These are phyloP conservation scores for Dioctria linearis DNA, from an alignment of 2,888 invertebrate species.

Conservation along the genomic window DNA sequence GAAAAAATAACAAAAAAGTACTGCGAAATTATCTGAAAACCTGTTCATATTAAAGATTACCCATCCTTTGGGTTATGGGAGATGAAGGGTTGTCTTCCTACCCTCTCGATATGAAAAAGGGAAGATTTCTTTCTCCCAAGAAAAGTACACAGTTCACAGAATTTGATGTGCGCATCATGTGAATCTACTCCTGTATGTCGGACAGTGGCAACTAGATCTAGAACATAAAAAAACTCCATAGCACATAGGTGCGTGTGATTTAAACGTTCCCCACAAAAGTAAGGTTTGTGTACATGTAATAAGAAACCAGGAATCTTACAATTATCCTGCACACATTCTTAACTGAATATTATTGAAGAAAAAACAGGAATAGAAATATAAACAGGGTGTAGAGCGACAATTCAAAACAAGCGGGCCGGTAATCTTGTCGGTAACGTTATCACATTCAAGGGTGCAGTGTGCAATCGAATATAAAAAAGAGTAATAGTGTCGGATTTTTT, in stretches of 20 bases:
- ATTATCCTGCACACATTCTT: constrained; percentile 4
- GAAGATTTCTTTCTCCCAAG: constrained; percentile 37
- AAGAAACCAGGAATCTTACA: constrained; percentile 25
- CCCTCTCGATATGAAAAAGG: constrained; percentile 36
- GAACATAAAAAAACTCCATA: constrained; percentile 4
- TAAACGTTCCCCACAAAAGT: constrained; percentile 32
- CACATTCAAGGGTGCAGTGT: constrained; percentile 28
- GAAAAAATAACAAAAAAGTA: constrained; percentile 25
- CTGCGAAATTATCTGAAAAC: constrained; percentile 22
- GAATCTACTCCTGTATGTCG: constrained; percentile 10
- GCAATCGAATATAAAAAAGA: constrained; percentile 20
- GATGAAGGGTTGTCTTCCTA: constrained; percentile 26
- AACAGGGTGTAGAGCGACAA: neutral
- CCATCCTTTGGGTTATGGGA: constrained; percentile 12
- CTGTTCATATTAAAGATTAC: constrained; percentile 48
- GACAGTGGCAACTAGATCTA: neutral
- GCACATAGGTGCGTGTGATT: constrained; percentile 35
- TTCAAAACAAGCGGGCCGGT: constrained; percentile 25
- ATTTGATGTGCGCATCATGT: constrained; percentile 37
- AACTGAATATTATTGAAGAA: constrained; percentile 19
- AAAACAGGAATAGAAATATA: constrained; percentile 43
- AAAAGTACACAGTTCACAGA: constrained; percentile 46
- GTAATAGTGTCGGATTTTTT: constrained; percentile 29
- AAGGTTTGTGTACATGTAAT: constrained; percentile 22
- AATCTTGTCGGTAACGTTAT: constrained; percentile 26